These are phyloP conservation scores for Patiria pectinifera DNA, from an alignment of 53 echinoderm and acorn worm genomes.

Conservation along the genomic window DNA sequence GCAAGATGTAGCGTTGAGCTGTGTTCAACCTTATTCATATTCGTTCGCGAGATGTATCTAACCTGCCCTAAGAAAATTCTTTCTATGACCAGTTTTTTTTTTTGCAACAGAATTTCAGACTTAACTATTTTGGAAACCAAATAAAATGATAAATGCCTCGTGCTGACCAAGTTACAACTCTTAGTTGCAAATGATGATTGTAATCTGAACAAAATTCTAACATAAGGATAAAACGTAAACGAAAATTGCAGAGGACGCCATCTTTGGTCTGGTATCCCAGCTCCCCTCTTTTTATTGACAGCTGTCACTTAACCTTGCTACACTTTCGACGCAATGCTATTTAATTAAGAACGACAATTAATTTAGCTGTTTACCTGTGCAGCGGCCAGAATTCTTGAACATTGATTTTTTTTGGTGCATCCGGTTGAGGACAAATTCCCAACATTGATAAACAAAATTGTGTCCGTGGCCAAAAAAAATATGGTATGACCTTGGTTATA, in stretches of 20 bases:
- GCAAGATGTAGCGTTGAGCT: too few relatives aligned
- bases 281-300: not conserved
- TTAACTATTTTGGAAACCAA: too few relatives aligned
- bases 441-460: not conserved
- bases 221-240: not conserved
- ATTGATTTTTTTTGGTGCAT: not conserved
- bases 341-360: conserved; percentile 46
- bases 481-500: not conserved
- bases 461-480: not conserved
- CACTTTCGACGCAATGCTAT: not conserved
- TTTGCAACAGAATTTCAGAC: too few relatives aligned
- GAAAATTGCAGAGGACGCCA: not conserved
- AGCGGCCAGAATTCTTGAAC: not conserved
- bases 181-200: too few relatives aligned
- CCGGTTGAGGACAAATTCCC: not conserved
- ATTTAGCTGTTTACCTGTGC: conserved; percentile 7
- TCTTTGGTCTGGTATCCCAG: not conserved
- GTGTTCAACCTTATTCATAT: too few relatives aligned
- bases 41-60: too few relatives aligned
- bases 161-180: too few relatives aligned
- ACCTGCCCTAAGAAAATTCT: too few relatives aligned
- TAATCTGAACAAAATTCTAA: too few relatives aligned
- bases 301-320: not conserved
- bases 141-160: too few relatives aligned
- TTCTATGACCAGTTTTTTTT: too few relatives aligned